Conservation (phyloP, 2,113 vertebrate species). For the Sapayoa aenigma region DNA sequence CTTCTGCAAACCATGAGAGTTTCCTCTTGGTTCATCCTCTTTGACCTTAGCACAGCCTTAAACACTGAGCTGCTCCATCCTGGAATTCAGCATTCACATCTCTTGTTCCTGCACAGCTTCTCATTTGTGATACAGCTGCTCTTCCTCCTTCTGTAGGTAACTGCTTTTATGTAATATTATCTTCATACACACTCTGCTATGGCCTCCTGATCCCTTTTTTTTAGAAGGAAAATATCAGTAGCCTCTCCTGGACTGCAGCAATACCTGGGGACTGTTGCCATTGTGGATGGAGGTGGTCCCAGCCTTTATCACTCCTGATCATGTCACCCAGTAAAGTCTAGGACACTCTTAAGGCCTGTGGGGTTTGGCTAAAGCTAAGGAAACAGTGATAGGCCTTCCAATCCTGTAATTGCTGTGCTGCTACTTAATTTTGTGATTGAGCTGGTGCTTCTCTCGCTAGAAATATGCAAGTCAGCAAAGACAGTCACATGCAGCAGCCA, state of each 20-base stretch:
- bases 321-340: background rate
- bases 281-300: background rate
- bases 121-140: background rate
- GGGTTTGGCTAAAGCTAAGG: background rate
- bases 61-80: background rate
- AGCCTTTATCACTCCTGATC: background rate
- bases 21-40: constrained; percentile 14
- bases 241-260: background rate
- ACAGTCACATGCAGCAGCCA: background rate
- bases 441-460: background rate
- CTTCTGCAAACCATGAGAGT: constrained; percentile 14
- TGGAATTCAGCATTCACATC: background rate
- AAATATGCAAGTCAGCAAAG: background rate
- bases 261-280: background rate
- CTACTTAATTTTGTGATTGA: background rate
- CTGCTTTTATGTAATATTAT: background rate
- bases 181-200: background rate
- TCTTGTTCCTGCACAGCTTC: background rate
- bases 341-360: background rate
- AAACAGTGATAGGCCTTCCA: background rate
- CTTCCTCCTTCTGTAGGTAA: background rate
- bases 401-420: background rate
- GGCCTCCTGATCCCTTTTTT: background rate
- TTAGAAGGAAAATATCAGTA: background rate
- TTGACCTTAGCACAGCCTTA: background rate